Base-by-base conservation (phyloP, 1,140 invertebrate genomes). In the Halictus rubicundus region DNA sequence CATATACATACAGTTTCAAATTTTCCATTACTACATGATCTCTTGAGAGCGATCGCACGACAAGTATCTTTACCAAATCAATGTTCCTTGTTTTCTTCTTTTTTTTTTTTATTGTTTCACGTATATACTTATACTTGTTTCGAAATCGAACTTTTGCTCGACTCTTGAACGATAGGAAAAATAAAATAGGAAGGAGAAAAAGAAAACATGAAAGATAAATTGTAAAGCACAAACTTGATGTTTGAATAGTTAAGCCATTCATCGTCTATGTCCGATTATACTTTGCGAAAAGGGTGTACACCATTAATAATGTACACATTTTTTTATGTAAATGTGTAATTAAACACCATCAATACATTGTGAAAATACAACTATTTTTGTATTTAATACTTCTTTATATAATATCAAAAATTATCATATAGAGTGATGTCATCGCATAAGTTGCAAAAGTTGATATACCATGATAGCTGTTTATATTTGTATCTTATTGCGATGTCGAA, bases 381-480 rank as follows among this genome's bases (percentile, higher is more conserved):
- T 78, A 78, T 78, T 64, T 65, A 64, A 65, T 54, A 78, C 54
- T 78, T 78, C 63, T 25, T 78, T 65, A 16, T 71, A 64, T 10
- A 52, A 16, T 32, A 54, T 63, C 10, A 32, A 21, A 21, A 19
- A 37, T 60, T 23, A 70, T 60, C 8, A 14, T 63, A 63, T 63
- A 63, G 32, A 32, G 19, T 21, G 16, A 37, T 60, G 68, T 77
- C 12, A 59, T 49, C 59, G 27, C 32, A 61, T 49, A 72, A 64
- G 60, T 54, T 63, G 4, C 32, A 63, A 61, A 49, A 60, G 27
- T 63, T 52, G 19, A 72, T 42, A 78, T 72, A 57, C 54, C 64
- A 78, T 64, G 27, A 46, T 71, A 32, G 66, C 71, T 81, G 46
- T 81, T 81, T 81, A 70, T 81, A 81, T 81, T 81, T 81, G 79